Conservation (phyloP, 2,113 vertebrate genomes). For the Syngnathus floridae region DNA sequence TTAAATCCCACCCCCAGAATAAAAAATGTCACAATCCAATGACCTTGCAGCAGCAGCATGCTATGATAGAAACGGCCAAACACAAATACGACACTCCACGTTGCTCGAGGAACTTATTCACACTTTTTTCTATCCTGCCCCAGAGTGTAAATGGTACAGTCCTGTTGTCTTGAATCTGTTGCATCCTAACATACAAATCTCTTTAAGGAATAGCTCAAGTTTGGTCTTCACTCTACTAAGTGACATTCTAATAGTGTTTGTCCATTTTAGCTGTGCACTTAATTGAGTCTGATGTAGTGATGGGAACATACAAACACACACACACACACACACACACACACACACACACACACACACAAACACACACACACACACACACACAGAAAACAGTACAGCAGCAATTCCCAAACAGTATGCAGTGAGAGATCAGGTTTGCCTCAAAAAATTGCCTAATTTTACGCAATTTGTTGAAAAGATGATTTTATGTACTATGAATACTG, state of each 20-base stretch:
- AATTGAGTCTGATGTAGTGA: too few relatives aligned
- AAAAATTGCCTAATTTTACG: not conserved
- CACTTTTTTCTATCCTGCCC: too few relatives aligned
- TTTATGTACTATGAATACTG: not conserved
- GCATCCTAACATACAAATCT: not conserved
- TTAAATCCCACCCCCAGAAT: not conserved
- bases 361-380: not conserved
- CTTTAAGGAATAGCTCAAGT: too few relatives aligned
- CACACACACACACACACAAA: not conserved
- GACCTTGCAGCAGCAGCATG: not conserved
- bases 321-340: too few relatives aligned
- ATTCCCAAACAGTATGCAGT: too few relatives aligned
- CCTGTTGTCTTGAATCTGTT: not conserved
- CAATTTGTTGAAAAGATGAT: not conserved
- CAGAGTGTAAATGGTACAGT: not conserved
- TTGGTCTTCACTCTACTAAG: too few relatives aligned
- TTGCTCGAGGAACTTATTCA: too few relatives aligned
- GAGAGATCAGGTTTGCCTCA: not conserved
- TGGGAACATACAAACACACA: too few relatives aligned
- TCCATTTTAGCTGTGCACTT: too few relatives aligned
- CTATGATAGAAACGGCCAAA: too few relatives aligned
- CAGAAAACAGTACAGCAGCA: not conserved
- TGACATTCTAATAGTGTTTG: too few relatives aligned
- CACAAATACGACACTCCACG: too few relatives aligned
- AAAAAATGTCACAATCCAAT: not conserved